Base-by-base conservation (phyloP, 2,888 invertebrate species). In the Cephus nigrinus region DNA sequence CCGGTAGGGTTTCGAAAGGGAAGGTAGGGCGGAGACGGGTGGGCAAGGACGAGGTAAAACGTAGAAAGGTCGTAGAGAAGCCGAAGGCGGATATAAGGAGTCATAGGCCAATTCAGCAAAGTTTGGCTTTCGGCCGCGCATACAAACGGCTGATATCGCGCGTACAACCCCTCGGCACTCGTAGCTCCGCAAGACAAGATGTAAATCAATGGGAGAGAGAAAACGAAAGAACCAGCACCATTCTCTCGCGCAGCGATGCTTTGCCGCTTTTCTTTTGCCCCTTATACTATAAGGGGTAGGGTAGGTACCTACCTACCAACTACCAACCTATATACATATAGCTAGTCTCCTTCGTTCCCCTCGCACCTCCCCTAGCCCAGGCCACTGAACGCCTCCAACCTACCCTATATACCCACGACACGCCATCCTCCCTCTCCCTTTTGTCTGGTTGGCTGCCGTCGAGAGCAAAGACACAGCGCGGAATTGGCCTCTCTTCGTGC, bases 21-120 rank as follows among this genome's bases (percentile, higher is more conserved):
- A 74, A 72, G 78, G 78, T 78, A 73, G 80, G 80, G 82, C 73
- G 82, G 80, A 80, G 79, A 9, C 79, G 82, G 81, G 82, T 83
- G 82, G 79, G 82, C 76, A 81, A 80, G 68, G 76, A 55, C 55
- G 30, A 74, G 74, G 74, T 32, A 74, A 23, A 33, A 33, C 74
- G 74, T 30, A 34, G 34, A 30, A 36, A 33, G 34, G 36, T 35
- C n/a, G 74, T 33, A 69, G 55, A 55, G 55, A 55, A 55, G 55
- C 55, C 55, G 55, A 55, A 55, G 55, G 55, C 55, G 23, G 78
- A 75, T 73, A 73, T 88, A 90, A 89, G 88, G 86, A 90, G 90
- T 90, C 90, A 88, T 88, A 89, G 89, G 86, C 90, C 90, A 90
- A 91, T 91, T 90, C 90, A 88, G 90, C 90, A 90, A 91, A 91